Evolutionary conservation across 2,113 vertebrate species (phyloP), one percentile per base, ranked within the genome.

Genomic region (Erythrocercus mccallii): DNA sequence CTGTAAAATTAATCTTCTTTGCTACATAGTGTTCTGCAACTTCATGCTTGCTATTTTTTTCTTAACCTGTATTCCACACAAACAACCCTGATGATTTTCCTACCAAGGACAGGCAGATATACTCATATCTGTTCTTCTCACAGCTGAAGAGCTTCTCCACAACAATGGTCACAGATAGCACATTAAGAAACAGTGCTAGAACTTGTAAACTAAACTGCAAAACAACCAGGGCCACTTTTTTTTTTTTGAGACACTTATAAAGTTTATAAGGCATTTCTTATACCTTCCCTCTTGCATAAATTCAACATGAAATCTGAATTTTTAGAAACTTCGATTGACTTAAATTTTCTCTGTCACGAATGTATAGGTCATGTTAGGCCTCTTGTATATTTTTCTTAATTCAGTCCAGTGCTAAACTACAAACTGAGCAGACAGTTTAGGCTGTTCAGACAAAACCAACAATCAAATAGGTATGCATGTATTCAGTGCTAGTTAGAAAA

Each of bases 61-160:
- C 25, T 51, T 3, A n/a, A 35, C 14, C 22, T 65, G 6, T 54
- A 47, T 42, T 48, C 35, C 35, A 40, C 60, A 57, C 30, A 66
- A 85, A 65, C 15, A 70, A 31, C 5, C 3, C 6, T 53, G 19
- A 5, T 64, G 22, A 44, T 72, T 86, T 25, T 6, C 9, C 22
- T 80, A 13, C 9, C 20, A 44, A 40, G 5, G 6, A 13, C 3
- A 12, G 71, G 33, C 0, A 2, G 18, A 60, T 1, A 3, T 20
- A 2, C 48, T 77, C 18, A 19, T 47, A 53, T 15, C 15, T 81
- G 27, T 35, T 8, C 1, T 50, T 66, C 6, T 57, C 2, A 15
- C 8, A 69, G 25, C 33, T 48, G 14, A 21, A 56, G 40, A 85
- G 2, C 14, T 38, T 65, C n/a, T n/a, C 2, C 0, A 4, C 60